These are phyloP conservation scores for Caenorhabditis wallacei DNA, from an alignment of 2,888 invertebrate genomes.

Conservation along the genomic window DNA sequence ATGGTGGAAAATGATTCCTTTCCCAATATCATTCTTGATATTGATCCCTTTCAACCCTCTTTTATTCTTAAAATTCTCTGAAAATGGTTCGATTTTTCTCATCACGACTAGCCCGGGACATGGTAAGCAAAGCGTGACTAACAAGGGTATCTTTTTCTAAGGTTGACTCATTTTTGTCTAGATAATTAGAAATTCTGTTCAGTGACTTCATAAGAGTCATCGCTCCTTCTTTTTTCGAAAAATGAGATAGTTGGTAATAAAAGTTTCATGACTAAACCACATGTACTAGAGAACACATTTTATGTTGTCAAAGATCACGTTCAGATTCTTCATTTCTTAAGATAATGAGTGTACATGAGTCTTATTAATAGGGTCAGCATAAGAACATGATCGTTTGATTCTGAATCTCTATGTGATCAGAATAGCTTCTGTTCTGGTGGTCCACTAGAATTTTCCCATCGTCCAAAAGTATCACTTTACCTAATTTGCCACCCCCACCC, in stretches of 20 bases:
- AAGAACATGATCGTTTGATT: background rate
- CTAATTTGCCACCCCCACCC: slow-evolving; percentile 53
- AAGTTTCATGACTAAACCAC: slow-evolving; percentile 31
- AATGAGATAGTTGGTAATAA: slow-evolving; percentile 9
- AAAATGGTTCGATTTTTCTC: slow-evolving; percentile 64
- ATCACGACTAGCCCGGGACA: slow-evolving; percentile 56
- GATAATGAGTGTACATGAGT: background rate
- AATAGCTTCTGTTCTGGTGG: slow-evolving; percentile 11
- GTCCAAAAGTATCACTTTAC: slow-evolving; percentile 47
- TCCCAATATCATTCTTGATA: slow-evolving; percentile 26
- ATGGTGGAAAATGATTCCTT: background rate
- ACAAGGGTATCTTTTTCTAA: background rate
- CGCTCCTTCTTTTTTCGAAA: slow-evolving; percentile 10
- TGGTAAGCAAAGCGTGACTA: slow-evolving; percentile 47
- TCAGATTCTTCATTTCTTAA: background rate
- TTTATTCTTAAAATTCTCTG: background rate
- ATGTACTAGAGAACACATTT: slow-evolving; percentile 11
- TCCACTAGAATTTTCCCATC: slow-evolving; percentile 15
- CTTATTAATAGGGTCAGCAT: background rate
- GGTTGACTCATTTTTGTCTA: slow-evolving; percentile 28
- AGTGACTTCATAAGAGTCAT: slow-evolving; percentile 10
- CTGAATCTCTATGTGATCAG: background rate
- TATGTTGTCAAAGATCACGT: slow-evolving; percentile 20
- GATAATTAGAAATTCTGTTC: slow-evolving; percentile 12
- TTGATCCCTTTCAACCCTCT: background rate